Evolutionary conservation across 1,140 invertebrate species (phyloP), one percentile per base, ranked within the genome.

Genomic region (Heliconius eleuchia): DNA sequence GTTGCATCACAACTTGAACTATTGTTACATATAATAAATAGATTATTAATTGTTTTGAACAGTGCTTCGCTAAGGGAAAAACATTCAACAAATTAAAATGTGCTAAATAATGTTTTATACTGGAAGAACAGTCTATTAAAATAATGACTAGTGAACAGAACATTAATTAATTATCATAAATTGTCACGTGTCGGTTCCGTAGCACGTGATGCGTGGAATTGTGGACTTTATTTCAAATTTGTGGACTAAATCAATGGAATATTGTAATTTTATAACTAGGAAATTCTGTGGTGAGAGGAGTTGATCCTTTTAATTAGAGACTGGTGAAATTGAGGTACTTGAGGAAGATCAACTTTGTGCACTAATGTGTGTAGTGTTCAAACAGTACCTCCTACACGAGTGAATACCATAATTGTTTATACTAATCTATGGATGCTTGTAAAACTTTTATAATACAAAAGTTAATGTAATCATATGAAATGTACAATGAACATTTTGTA

Each of bases 11-110:
- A 89, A 89, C 86, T 88, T 87, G 91, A 91, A 93, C 91, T 92
- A 86, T 92, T 89, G 83, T 86, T 77, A 78, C 73, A 85, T 86
- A 91, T 89, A 88, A 91, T 90, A 91, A 88, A 91, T 90, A 91
- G 87, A 89, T 84, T 92, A 91, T 89, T 87, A 86, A 90, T 92
- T 91, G 88, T 92, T 92, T 93, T 92, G 91, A 93, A 94, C 92
- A 93, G 93, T 94, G 92, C 91, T 92, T 91, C 86, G 87, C 85
- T 88, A 91, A 91, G 74, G 42, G 77, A 86, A 89, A 90, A 92
- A 94, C 91, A 89, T 91, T 93, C 91, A 93, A 93, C 89, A 94
- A 93, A 94, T 93, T 92, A 89, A 92, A 92, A 92, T 92, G 92
- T 94, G 92, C 90, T 93, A 94, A 92, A 89, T 90, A 91, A 90